Conservation (phyloP, 2,797 vertebrate species). For the Nothura maculosa region DNA sequence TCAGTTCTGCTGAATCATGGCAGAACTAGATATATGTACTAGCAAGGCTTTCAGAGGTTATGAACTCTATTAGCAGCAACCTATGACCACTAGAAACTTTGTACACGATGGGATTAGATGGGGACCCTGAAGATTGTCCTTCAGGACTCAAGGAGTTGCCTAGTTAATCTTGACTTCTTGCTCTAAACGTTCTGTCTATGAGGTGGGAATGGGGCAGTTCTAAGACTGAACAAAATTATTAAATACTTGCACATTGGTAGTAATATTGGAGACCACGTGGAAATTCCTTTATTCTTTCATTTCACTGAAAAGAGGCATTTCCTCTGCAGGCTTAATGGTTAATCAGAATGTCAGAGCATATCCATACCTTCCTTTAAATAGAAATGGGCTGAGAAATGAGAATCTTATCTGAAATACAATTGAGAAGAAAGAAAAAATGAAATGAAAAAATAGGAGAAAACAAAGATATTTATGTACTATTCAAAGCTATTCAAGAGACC, state of each 20-base stretch:
- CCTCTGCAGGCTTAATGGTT: not conserved
- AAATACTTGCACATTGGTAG: not conserved
- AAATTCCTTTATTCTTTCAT: not conserved
- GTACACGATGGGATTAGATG: not conserved
- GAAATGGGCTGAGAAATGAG: not conserved
- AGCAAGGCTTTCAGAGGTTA: not conserved
- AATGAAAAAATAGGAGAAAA: not conserved
- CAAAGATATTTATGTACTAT: not conserved
- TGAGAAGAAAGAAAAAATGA: not conserved
- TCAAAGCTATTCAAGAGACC: conserved; percentile 14
- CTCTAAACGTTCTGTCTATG: not conserved
- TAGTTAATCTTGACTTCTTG: not conserved
- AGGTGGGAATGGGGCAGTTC: not conserved
- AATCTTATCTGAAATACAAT: not conserved
- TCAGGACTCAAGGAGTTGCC: not conserved
- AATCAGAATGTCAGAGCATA: not conserved
- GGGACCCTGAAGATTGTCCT: not conserved
- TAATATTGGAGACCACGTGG: not conserved
- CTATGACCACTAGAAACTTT: not conserved
- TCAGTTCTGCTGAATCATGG: not conserved
- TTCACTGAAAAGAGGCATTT: not conserved
- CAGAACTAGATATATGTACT: not conserved
- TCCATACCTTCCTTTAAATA: not conserved
- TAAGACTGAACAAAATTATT: not conserved
- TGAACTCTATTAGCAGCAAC: not conserved